Evolutionary conservation across 2,888 invertebrate genomes (phyloP), one percentile per base, ranked within the genome.

Genomic region (Stenoptilia bipunctidactyla): DNA sequence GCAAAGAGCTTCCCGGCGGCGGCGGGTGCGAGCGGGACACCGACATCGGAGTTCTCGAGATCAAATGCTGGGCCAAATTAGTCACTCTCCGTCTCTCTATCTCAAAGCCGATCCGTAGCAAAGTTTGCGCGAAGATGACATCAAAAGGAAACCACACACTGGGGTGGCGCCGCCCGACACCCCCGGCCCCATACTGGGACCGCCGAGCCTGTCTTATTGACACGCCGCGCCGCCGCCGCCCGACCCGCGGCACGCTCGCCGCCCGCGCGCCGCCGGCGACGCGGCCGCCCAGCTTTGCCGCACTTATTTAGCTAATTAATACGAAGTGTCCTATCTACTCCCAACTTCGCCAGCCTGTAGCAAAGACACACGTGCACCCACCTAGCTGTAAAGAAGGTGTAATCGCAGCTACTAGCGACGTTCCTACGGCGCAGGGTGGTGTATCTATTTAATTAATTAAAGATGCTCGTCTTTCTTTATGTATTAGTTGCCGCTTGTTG

Each of bases 61-160:
- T 83, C 83, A 82, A 83, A 83, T 83, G 83, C 79, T 82, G 79
- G 83, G 83, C 82, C 80, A 82, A 83, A 83, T 83, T 83, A 82
- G 83, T 83, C 82, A 82, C 83, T 83, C 83, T 80, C 82, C 79
- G 82, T 79, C 79, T 83, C 83, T 83, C 82, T 83, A 83, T 83
- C 83, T 83, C 83, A 83, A 83, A 83, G 83, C 83, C 83, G 83
- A 83, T 83, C 82, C 80, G 83, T 75, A 82, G 83, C 82, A 83
- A 83, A 83, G 83, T 83, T 83, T 83, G 82, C 82, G 80, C 83
- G 82, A 83, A 83, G 83, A 83, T 83, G 82, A 83, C 83, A 82
- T 83, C 83, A 83, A 83, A 83, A 82, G 83, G 82, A 82, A 83
- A 82, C 83, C 82, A 82, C 82, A 82, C 77, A 82, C 75, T 76